Evolutionary conservation across 2,888 invertebrate species (phyloP), one percentile per base, ranked within the genome.

Genomic region (Frankliniella fusca): DNA sequence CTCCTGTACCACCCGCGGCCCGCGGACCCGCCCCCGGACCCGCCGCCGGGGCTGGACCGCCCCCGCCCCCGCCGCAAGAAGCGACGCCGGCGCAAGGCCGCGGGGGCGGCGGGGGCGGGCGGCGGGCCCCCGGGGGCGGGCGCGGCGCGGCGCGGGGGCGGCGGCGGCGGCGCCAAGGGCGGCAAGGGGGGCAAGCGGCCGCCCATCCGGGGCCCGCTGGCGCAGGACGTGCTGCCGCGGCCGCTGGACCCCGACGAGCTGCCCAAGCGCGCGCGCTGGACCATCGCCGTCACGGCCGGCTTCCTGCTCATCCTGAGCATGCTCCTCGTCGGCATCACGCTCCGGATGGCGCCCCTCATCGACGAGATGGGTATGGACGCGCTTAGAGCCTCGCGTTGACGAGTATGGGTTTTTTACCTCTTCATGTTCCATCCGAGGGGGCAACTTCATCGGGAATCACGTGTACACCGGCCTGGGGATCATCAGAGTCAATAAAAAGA

Each of bases 281-380:
- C 96, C 81, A 96, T 97, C 88, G 95, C 96, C 88, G 94, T 95
- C 86, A 96, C 97, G 80, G 97, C 97, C 84, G 95, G 95, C 87
- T 90, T 97, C 84, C 90, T 97, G 85, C 92, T 97, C 83, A 92
- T 96, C 87, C 94, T 97, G 90, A 96, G 97, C 88, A 92, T 97
- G 86, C 90, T 97, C 85, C 90, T 97, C 83, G 97, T 97, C 50
- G 97, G 97, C 23, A 94, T 97, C 83, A 97, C 97, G 8, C 90
- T 97, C 50, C 91, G 97, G 84, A 96, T 97, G 96, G 97, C 97
- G 20, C 97, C 97, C 18, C 93, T 97, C 85, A 97, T 97, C 86
- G 97, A 97, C 87, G 97, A 97, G 87, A 95, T 97, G 94, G 97
- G 97, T 97, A 89, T 93, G 95, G 54, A 2, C 38, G n/a, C n/a